Conservation (phyloP, 1,140 invertebrate genomes). For the Hesperophylax magnus region DNA sequence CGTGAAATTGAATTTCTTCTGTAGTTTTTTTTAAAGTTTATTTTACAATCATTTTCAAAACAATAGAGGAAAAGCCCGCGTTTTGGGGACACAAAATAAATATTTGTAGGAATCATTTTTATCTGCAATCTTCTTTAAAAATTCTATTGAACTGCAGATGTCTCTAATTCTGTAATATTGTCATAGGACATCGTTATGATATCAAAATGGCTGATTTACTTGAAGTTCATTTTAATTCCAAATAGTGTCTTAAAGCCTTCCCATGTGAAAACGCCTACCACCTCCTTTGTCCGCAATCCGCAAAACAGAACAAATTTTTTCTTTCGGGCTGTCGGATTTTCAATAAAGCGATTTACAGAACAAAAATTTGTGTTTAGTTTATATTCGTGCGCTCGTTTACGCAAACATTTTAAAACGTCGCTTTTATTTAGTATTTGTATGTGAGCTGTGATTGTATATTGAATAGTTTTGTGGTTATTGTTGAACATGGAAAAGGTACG, state of each 20-base stretch:
- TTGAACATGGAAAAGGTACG: slow-evolving; percentile 4
- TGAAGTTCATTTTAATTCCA: not conserved
- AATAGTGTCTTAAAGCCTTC: slow-evolving; percentile 17
- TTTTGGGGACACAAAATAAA: not conserved
- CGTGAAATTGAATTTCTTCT: too few species aligned
- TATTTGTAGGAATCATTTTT: not conserved
- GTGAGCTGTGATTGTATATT: not conserved
- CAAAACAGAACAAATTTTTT: slow-evolving; percentile 47
- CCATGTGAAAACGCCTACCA: slow-evolving; percentile 45
- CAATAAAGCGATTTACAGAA: slow-evolving; percentile 26
- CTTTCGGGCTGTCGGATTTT: slow-evolving; percentile 37
- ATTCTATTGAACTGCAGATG: slow-evolving; percentile 26
- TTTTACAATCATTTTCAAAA: too few species aligned
- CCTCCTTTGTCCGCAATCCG: slow-evolving; percentile 48
- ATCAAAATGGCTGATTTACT: slow-evolving; percentile 15
- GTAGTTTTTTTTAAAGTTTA: too few species aligned
- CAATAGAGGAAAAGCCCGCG: too few species aligned
- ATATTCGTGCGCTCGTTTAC: not conserved
- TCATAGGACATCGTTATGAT: slow-evolving; percentile 2
- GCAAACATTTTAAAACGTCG: slow-evolving; percentile 5
- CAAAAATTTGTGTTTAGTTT: slow-evolving; percentile 15
- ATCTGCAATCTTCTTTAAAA: not conserved
- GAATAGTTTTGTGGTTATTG: not conserved
- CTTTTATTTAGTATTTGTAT: not conserved
- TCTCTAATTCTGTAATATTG: not conserved